Conservation (phyloP, 1,140 invertebrate genomes). For the Platyura marginata region DNA sequence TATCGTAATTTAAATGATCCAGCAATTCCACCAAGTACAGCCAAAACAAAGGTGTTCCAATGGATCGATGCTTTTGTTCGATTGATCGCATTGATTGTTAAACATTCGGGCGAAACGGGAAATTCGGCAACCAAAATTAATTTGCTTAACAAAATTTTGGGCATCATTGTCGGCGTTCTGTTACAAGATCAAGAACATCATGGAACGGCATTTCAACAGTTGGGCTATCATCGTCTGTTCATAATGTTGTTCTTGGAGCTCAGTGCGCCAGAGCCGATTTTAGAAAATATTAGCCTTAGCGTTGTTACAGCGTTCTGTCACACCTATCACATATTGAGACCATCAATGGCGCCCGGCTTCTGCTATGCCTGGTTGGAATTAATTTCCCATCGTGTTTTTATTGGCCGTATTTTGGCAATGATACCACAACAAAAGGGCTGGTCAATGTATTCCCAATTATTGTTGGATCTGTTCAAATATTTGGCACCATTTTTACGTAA, state of each 20-base stretch:
- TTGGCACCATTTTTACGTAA: conserved; percentile 92
- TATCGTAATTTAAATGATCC: conserved; percentile 52
- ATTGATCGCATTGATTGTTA: conserved; percentile 87
- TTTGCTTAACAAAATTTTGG: conserved; percentile 87
- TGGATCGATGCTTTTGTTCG: conserved; percentile 91
- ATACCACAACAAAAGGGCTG: conserved; percentile 72
- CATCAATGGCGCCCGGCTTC: conserved; percentile 92
- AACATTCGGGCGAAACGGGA: conserved; percentile 74
- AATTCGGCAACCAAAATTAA: conserved; percentile 92
- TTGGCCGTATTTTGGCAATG: conserved; percentile 80
- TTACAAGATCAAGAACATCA: conserved; percentile 87
- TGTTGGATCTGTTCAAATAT: conserved; percentile 94
- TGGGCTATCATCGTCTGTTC: conserved; percentile 94
- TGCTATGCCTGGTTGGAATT: conserved; percentile 97
- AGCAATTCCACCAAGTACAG: conserved; percentile 32
- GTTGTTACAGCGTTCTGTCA: conserved; percentile 78
- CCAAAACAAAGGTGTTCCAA: conserved; percentile 84
- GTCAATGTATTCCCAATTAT: conserved; percentile 76
- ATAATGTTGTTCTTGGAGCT: conserved; percentile 95
- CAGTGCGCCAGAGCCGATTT: conserved; percentile 77
- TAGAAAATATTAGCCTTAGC: conserved; percentile 30
- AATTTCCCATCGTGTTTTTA: conserved; percentile 89
- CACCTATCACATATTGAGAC: conserved; percentile 76
- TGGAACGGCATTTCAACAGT: conserved; percentile 79
- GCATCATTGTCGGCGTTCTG: conserved; percentile 87